These are phyloP conservation scores for Naja naja DNA, from an alignment of 2,113 vertebrate species.

Conservation along the genomic window DNA sequence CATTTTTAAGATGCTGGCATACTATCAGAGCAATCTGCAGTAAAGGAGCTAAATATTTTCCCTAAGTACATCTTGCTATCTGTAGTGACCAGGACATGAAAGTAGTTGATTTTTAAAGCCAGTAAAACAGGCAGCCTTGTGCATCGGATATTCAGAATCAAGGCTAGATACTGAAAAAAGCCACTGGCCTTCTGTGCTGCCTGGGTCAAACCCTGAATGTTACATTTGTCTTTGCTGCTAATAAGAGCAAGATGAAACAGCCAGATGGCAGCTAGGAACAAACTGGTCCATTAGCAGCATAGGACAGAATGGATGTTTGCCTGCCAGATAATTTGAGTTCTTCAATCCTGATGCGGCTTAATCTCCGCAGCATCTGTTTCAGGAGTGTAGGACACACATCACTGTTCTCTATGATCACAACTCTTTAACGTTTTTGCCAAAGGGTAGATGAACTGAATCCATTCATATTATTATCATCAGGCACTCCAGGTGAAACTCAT, in stretches of 20 bases:
- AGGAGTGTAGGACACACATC: neutral
- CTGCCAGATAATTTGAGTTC: neutral
- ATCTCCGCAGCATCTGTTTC: slow-evolving; percentile 55
- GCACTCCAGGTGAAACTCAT: slow-evolving; percentile 21
- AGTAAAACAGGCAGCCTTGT: neutral
- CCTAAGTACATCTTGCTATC: neutral
- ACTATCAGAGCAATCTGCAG: neutral
- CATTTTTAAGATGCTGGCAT: neutral
- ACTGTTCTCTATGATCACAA: slow-evolving; percentile 18
- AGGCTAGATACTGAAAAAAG: neutral
- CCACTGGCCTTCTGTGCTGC: neutral
- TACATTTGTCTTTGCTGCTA: neutral
- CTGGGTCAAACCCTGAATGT: neutral
- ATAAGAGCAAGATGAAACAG: neutral
- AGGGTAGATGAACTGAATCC: slow-evolving; percentile 28
- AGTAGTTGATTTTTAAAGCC: neutral
- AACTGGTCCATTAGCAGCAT: neutral
- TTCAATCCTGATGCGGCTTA: slow-evolving; percentile 28
- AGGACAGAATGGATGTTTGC: neutral
- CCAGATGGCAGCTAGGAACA: slow-evolving; percentile 5
- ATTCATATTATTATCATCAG: neutral
- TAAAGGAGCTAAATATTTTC: neutral
- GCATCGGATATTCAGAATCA: neutral
- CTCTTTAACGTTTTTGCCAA: neutral
- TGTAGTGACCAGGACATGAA: neutral